Base-by-base conservation (phyloP, 2,888 invertebrate species). In the Erannis defoliaria region DNA sequence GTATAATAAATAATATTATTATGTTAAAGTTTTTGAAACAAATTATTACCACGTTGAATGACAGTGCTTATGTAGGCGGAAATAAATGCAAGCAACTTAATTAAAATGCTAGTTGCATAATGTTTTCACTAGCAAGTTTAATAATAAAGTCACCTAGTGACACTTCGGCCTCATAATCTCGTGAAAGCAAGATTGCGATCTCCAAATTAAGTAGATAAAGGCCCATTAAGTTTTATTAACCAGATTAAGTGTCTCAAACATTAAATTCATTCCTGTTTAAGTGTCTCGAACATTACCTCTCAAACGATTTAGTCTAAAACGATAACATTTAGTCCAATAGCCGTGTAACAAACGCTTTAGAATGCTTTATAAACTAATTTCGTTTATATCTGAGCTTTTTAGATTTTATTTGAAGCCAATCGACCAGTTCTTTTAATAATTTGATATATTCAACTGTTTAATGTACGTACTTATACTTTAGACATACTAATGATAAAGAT, bases 281-380 rank as follows among this genome's bases (percentile, higher is more conserved):
- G 63, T 64, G 68, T 61, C 65, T 64, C 45, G 66, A 64, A 64
- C 65, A 62, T 64, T 64, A 58, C 66, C 71, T 66, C 45, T 54
- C 63, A 65, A 70, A 65, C 70, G 67, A 66, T 73, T 71, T 66
- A 55, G 58, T 54, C 58, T 67, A 57, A 66, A 72, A 62, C 63
- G 72, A 66, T 70, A 67, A 69, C 67, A 66, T 60, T 66, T 67
- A 58, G 57, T 40, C 37, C 19, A 40, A 48, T 59, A n/a, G 40
- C 33, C 58, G 29, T 45, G 53, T 46, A 42, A 48, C 56, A 40
- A 38, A 26, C 10, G 23, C 23, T 53, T 53, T 31, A 5, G 19
- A n/a, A 19, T 19, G 5, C 16, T 53, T 9, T 42, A 9, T 2
- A 45, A 29, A 16, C 4, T 2, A 43, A 14, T 29, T 45, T 35